Evolutionary conservation across 2,797 vertebrate species (phyloP).

Genomic region (Notolepis coatsorum): DNA sequence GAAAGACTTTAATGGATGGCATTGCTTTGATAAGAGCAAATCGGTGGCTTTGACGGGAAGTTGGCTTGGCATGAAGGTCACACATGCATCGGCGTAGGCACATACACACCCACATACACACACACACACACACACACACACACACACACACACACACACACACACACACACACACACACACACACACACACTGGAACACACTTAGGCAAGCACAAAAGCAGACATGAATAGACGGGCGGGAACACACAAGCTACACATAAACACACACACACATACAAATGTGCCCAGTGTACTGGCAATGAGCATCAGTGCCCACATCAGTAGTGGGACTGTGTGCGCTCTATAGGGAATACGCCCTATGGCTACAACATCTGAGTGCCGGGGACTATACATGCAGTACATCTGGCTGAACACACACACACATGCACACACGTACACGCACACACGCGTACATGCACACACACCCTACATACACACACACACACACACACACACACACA

Average conservation of each 20-base stretch:
- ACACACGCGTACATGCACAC: not conserved
- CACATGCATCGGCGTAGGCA: not conserved
- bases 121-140: not conserved
- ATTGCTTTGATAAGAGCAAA: constrained; percentile 22
- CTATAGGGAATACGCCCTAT: constrained; percentile 38
- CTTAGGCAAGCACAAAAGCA: not conserved
- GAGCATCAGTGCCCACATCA: constrained; percentile 31
- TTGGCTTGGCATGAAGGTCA: not conserved
- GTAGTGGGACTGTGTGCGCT: constrained; percentile 33
- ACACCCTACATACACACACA: not conserved
- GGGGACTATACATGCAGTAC: constrained; percentile 26
- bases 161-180: not conserved
- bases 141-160: not conserved
- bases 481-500: not conserved
- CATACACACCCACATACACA: not conserved
- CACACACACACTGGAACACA: not conserved
- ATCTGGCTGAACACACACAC: not conserved
- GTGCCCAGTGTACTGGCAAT: constrained; percentile 12
- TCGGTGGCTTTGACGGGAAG: not conserved
- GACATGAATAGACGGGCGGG: no score
- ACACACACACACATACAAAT: constrained; percentile 23
- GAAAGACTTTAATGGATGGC: constrained; percentile 10
- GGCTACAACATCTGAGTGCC: constrained; percentile 44
- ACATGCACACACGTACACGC: not conserved
- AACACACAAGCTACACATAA: constrained; percentile 2